phyloP scores from a whole-genome alignment of 64 coral and sea anemone species.

The Catalaphyllia jardinei region DNA sequence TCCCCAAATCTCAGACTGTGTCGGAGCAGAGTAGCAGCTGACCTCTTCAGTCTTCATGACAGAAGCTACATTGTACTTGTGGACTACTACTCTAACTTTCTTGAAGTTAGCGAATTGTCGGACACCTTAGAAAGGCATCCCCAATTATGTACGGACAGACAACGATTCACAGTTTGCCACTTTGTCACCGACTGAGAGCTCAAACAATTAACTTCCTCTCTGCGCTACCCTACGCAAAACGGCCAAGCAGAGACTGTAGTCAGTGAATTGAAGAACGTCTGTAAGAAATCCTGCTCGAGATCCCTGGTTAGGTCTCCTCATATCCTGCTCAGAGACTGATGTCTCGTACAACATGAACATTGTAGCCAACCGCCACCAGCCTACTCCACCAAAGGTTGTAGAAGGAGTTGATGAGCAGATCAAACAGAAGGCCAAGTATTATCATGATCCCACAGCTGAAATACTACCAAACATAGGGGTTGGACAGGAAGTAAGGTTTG shows the following conservation, averaged over 20 bases:
- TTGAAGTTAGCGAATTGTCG: not conserved
- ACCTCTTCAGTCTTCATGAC: not conserved
- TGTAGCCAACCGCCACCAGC: slow-evolving; percentile 41
- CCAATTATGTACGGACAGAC: slow-evolving; percentile 36
- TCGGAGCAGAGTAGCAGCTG: slow-evolving; percentile 12
- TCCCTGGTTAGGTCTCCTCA: slow-evolving; percentile 48
- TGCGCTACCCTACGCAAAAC: slow-evolving; percentile 41
- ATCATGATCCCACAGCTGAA: not conserved
- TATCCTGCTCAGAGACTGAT: slow-evolving; percentile 52
- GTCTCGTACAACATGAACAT: slow-evolving; percentile 39
- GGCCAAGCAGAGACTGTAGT: slow-evolving; percentile 30
- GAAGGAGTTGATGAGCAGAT: slow-evolving; percentile 14
- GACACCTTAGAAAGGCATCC: not conserved
- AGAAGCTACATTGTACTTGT: not conserved
- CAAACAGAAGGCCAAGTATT: slow-evolving; percentile 49
- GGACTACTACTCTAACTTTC: not conserved
- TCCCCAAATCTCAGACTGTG: not conserved
- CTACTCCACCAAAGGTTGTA: slow-evolving; percentile 18
- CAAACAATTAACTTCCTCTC: slow-evolving; percentile 39
- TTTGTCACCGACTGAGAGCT: slow-evolving; percentile 55
- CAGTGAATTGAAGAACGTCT: slow-evolving; percentile 26
- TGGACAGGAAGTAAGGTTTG: not conserved
- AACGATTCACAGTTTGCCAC: slow-evolving; percentile 63
- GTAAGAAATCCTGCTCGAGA: slow-evolving; percentile 50
- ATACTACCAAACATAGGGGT: not conserved